These are phyloP conservation scores for Rhineura floridana DNA, from an alignment of 2,113 vertebrate species.

Conservation along the genomic window DNA sequence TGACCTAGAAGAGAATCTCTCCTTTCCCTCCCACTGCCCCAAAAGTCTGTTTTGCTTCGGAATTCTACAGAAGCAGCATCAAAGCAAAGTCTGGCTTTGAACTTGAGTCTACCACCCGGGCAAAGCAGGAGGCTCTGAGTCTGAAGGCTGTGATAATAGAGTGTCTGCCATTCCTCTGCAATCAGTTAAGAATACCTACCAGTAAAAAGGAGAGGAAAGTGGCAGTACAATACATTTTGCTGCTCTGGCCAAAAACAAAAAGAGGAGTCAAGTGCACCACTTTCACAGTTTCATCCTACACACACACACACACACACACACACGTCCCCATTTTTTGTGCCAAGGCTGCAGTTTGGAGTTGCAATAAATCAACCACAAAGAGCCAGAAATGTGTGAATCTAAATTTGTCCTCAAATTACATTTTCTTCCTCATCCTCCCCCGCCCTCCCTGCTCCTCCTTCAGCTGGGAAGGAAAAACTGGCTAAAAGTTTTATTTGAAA, in stretches of 20 bases:
- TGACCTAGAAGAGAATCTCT: not conserved
- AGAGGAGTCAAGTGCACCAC: slow-evolving; percentile 10
- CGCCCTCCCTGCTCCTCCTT: not conserved
- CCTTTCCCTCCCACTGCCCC: not conserved
- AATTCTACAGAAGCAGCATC: not conserved
- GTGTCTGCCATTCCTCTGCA: not conserved
- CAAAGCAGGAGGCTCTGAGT: not conserved
- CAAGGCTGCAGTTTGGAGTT: not conserved
- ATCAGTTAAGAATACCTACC: not conserved
- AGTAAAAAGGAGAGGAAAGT: not conserved
- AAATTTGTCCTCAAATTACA: not conserved
- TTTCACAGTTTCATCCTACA: not conserved
- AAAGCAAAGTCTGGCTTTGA: not conserved
- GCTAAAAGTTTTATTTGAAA: rapidly evolving
- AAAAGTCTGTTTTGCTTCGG: not conserved
- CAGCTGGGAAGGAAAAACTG: not conserved
- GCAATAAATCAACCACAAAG: slow-evolving; percentile 39
- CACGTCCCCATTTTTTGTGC: slow-evolving; percentile 34
- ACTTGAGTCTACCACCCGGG: not conserved
- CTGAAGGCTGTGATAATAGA: not conserved
- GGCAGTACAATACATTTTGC: not conserved
- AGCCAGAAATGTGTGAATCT: not conserved
- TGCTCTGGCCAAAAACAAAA: slow-evolving; percentile 20
- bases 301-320: not conserved
- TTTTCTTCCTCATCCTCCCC: not conserved